These are phyloP conservation scores for Drosophila truncata DNA, from an alignment of 1,140 invertebrate species.

Conservation along the genomic window DNA sequence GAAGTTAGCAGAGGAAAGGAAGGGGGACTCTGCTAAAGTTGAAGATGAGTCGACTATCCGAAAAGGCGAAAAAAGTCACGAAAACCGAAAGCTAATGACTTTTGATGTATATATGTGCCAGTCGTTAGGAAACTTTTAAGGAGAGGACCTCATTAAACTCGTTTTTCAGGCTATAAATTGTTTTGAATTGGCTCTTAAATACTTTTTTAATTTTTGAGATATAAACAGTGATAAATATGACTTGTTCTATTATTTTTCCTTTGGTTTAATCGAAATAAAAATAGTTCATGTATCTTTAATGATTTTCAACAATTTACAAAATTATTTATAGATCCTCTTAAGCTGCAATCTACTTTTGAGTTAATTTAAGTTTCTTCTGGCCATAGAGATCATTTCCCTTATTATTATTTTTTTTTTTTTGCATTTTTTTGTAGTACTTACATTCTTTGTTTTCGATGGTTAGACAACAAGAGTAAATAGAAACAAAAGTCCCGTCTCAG, in stretches of 20 bases:
- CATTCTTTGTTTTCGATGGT: conserved; percentile 4
- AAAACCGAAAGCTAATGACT: conserved; percentile 56
- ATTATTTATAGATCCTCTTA: too few species aligned
- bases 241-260: neutral
- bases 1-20: neutral
- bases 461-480: conserved; percentile 27
- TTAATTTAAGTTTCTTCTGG: neutral
- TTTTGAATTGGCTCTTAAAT: neutral
- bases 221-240: neutral
- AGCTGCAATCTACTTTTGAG: neutral
- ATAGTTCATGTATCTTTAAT: too few species aligned
- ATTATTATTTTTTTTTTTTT: neutral
- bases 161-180: neutral
- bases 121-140: conserved; percentile 32
- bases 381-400: neutral
- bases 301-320: neutral
- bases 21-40: conserved; percentile 5
- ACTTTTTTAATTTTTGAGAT: neutral
- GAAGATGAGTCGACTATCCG: conserved; percentile 40
- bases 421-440: neutral
- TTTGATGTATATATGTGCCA: conserved; percentile 20
- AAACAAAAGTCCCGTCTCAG: conserved; percentile 61
- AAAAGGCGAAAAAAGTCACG: conserved; percentile 45
- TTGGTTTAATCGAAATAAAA: too few species aligned
- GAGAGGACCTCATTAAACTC: conserved; percentile 4